These are phyloP conservation scores for Cosmia pyralina DNA, from an alignment of 2,888 invertebrate genomes.

Conservation along the genomic window DNA sequence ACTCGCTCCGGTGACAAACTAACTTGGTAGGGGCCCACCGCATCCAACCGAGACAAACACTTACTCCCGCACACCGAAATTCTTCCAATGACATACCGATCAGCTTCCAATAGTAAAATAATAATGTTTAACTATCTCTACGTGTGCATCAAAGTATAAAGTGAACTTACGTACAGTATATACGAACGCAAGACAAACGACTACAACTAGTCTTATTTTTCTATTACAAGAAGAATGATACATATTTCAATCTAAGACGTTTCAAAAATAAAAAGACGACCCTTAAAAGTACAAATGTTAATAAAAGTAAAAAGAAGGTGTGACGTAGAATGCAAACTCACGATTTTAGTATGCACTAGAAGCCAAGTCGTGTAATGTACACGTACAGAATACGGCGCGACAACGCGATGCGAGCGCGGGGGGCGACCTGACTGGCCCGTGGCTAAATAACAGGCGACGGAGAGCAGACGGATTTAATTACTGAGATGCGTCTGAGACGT, in stretches of 20 bases:
- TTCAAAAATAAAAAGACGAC: conserved; percentile 73
- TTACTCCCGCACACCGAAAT: conserved; percentile 83
- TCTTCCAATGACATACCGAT: conserved; percentile 85
- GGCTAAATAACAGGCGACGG: conserved; percentile 85
- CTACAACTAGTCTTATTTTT: conserved; percentile 86
- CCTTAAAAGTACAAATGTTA: conserved; percentile 85
- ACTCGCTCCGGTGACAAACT: conserved; percentile 66
- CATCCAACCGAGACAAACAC: conserved; percentile 75
- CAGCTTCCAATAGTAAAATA: conserved; percentile 85
- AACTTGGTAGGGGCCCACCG: conserved; percentile 74
- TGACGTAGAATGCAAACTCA: conserved; percentile 85
- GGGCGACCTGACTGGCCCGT: conserved; percentile 70
- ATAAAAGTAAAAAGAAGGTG: conserved; percentile 79
- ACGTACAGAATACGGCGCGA: conserved; percentile 84
- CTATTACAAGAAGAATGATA: conserved; percentile 82
- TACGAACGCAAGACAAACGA: conserved; percentile 85
- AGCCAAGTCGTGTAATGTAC: conserved; percentile 88
- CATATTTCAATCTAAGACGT: conserved; percentile 81
- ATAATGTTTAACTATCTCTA: conserved; percentile 84
- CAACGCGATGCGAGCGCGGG: conserved; percentile 79
- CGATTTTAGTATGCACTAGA: conserved; percentile 81
- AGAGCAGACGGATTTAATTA: conserved; percentile 88
- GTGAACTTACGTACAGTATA: conserved; percentile 87
- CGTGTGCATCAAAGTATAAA: conserved; percentile 87
- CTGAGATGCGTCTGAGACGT: conserved; percentile 88